Percentiles rank a stretch among this genome's conserved stretches.
phyloP scores from a whole-genome alignment of 2,113 vertebrate genomes.

The Balaeniceps rex region DNA sequence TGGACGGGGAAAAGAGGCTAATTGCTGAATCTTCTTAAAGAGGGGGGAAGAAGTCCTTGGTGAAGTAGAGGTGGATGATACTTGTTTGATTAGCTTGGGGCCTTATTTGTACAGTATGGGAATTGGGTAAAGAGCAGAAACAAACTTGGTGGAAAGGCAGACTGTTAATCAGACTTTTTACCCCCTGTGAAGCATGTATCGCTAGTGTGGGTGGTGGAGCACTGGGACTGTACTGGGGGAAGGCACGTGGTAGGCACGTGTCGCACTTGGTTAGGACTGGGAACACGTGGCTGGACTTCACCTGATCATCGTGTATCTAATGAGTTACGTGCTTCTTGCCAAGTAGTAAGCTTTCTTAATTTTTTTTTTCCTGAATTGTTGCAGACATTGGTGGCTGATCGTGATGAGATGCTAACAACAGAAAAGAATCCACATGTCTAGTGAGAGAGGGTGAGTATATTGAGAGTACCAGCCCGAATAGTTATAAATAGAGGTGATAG shows the following conservation, averaged over 20 bases:
- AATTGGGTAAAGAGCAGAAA: accelerated
- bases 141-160: accelerated
- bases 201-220: neutral
- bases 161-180: too few relatives aligned
- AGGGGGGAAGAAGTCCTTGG: accelerated
- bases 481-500: neutral
- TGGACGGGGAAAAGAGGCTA: accelerated
- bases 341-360: too few relatives aligned
- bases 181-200: accelerated
- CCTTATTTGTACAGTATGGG: accelerated
- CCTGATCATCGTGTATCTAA: accelerated
- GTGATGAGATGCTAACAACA: neutral
- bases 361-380: accelerated
- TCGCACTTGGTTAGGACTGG: neutral
- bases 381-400: neutral
- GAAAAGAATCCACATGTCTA: accelerated
- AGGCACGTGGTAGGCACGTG: accelerated
- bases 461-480: accelerated
- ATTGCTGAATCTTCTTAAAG: accelerated
- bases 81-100: accelerated
- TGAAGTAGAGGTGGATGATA: accelerated
- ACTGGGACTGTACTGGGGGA: neutral
- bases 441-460: neutral
- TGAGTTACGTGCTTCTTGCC: neutral
- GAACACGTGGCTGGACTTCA: neutral